These are phyloP conservation scores for Fragariocoptes setiger DNA, from an alignment of 1,140 invertebrate species.

Conservation along the genomic window DNA sequence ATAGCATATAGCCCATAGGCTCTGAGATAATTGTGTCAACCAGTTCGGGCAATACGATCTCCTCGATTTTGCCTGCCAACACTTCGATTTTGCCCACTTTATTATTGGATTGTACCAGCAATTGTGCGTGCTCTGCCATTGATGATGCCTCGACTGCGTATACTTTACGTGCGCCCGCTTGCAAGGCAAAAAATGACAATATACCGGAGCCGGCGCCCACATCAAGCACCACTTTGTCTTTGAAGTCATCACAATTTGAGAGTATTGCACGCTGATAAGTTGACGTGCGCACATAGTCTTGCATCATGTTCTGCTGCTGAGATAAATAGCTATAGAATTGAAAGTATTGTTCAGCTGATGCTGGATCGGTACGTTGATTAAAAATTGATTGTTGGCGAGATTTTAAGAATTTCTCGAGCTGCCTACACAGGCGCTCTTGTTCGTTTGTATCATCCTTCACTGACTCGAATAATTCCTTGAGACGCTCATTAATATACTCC, in stretches of 20 bases:
- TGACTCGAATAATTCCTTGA: background rate
- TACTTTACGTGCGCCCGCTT: slow-evolving; percentile 79
- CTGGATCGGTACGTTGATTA: slow-evolving; percentile 79
- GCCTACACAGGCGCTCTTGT: slow-evolving; percentile 2
- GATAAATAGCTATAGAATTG: slow-evolving; percentile 95
- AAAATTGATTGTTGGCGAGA: slow-evolving; percentile 34
- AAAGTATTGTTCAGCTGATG: slow-evolving; percentile 83
- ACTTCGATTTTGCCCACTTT: slow-evolving; percentile 54
- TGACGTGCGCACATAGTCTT: slow-evolving; percentile 84
- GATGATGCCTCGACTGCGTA: slow-evolving; percentile 95
- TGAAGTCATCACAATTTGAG: slow-evolving; percentile 68
- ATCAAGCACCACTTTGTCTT: slow-evolving; percentile 52
- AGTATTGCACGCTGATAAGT: slow-evolving; percentile 92
- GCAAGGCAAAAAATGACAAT: slow-evolving; percentile 85
- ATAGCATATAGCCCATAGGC: slow-evolving; percentile 98
- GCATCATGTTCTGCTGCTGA: slow-evolving; percentile 99
- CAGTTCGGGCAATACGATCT: slow-evolving; percentile 68
- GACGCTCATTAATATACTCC: too few relatives aligned
- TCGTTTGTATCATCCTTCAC: slow-evolving; percentile 6
- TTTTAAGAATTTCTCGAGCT: slow-evolving; percentile 12
- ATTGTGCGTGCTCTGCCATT: slow-evolving; percentile 85
- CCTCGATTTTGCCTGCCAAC: slow-evolving; percentile 90
- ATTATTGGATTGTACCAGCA: slow-evolving; percentile 62
- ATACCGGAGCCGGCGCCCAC: slow-evolving; percentile 91
- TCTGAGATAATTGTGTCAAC: slow-evolving; percentile 95